Percentiles rank a stretch among this genome's conserved stretches.
Evolutionary conservation across 2,113 vertebrate genomes (phyloP).

Genomic region (Plectropomus leopardus): DNA sequence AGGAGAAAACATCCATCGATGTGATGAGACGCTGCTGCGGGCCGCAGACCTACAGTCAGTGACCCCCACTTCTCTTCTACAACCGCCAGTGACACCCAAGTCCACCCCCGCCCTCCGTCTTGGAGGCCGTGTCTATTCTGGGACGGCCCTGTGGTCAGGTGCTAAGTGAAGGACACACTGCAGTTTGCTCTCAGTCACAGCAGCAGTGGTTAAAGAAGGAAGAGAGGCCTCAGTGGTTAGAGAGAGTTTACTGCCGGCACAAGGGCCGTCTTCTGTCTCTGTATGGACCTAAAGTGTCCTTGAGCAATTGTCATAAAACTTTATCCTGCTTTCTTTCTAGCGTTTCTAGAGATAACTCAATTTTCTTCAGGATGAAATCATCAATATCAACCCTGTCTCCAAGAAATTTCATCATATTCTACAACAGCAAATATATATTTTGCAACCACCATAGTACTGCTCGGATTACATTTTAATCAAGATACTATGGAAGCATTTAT

Average conservation of each 20-base stretch:
- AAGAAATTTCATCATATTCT: not conserved
- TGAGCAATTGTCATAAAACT: not conserved
- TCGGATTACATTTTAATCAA: not conserved
- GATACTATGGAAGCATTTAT: not conserved
- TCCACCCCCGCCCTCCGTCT: not conserved
- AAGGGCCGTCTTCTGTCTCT: not conserved
- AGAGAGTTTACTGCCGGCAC: not conserved
- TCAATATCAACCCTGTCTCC: not conserved
- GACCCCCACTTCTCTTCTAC: not conserved
- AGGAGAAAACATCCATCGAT: not conserved
- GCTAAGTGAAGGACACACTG: conserved; percentile 14
- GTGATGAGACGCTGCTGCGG: not conserved
- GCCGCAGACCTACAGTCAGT: not conserved
- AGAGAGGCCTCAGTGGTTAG: not conserved
- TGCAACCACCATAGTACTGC: not conserved
- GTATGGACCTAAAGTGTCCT: not conserved
- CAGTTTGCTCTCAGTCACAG: not conserved
- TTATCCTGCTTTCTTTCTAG: not conserved
- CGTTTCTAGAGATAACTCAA: not conserved
- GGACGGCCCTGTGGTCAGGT: conserved; percentile 29
- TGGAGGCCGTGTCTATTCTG: conserved; percentile 11
- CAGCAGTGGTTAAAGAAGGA: not conserved
- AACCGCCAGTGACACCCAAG: conserved; percentile 13
- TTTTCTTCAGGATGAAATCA: not conserved
- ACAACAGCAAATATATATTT: not conserved